Evolutionary conservation across 2,888 invertebrate species (phyloP), one percentile per base, ranked within the genome.

Genomic region (Pammene fasciana): DNA sequence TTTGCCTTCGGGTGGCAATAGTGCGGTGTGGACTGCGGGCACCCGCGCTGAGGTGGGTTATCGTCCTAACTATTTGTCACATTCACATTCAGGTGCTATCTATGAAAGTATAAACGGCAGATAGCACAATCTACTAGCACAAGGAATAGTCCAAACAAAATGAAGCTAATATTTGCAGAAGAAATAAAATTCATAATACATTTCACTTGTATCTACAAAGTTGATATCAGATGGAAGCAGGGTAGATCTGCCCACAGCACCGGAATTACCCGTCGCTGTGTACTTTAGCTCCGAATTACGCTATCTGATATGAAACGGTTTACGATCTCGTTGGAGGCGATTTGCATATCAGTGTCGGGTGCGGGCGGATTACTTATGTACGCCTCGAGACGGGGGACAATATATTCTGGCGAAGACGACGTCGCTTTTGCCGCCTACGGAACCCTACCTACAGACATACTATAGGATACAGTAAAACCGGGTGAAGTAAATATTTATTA

Each of bases 231-330:
- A 55, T 70, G 57, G 55, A 70, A 60, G 59, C 46, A 43, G 34
- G 52, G 52, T 59, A 57, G 60, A 65, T 65, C 60, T 70, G 41
- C 54, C 54, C 60, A 55, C 59, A 60, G 54, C 48, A 70, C 67
- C 59, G 74, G 74, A 78, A 76, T 79, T 77, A 78, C 74, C 75
- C 73, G 73, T 80, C 80, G 75, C 80, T 75, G 75, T 83, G 78
- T 84, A 84, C 79, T 83, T 85, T 82, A 80, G 82, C 80, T 82
- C 83, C 79, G 81, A 87, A 89, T 87, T 86, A 84, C 79, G 78
- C 83, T 88, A 89, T 90, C 89, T 82, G 89, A 88, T 90, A 84
- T 82, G 81, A 86, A 86, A 87, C 85, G 86, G 86, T 89, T 90
- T 89, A 89, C 87, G 87, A 89, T 89, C 84, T 86, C 78, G 81